Evolutionary conservation across 2,113 vertebrate genomes (phyloP), one percentile per base, ranked within the genome.

Genomic region (Dascyllus trimaculatus): DNA sequence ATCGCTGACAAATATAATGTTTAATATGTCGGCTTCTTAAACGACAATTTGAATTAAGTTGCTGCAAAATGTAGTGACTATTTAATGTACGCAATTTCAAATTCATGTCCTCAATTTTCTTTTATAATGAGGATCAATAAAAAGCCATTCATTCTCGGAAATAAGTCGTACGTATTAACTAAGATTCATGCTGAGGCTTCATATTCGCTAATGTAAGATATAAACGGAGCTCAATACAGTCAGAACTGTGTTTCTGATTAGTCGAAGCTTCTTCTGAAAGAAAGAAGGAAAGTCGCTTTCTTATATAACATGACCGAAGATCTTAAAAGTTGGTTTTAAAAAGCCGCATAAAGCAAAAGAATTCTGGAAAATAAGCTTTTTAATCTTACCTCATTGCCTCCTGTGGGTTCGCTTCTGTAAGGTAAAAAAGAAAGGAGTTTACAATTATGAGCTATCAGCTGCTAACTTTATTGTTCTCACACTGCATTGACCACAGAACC

Each of bases 351-450:
- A 73, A 63, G 45, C 11, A 67, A 40, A 25, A 15, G 6, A 1
- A 14, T 26, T 21, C 21, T 0, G 29, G 51, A 68, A 52, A 52
- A 70, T 63, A 10, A 51, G 21, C 25, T 59, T 71, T 66, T 70
- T 57, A 71, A 38, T 79, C 93, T 95, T 92, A 97, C 96, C 95
- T 93, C 62, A 91, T 51, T 76, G 93, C 82, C 9, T 80, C 93
- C 73, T 93, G 84, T 35, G 91, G 93, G 2, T 75, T 88, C 54
- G 89, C 85, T 52, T 88, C 97, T 98, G 89, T 51, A 87, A 82
- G n/a, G 21, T 21, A 65, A 21, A 76, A 22, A 43, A 35, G 48
- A 75, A 15, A 84, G 58, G 1, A 59, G 18, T 77, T 53, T 32
- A 65, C 18, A 38, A 56, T 68, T 59, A 75, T 60, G 73, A 88